Evolutionary conservation across 2,797 vertebrate species (phyloP).

Genomic region (Leucoraja ocellata): DNA sequence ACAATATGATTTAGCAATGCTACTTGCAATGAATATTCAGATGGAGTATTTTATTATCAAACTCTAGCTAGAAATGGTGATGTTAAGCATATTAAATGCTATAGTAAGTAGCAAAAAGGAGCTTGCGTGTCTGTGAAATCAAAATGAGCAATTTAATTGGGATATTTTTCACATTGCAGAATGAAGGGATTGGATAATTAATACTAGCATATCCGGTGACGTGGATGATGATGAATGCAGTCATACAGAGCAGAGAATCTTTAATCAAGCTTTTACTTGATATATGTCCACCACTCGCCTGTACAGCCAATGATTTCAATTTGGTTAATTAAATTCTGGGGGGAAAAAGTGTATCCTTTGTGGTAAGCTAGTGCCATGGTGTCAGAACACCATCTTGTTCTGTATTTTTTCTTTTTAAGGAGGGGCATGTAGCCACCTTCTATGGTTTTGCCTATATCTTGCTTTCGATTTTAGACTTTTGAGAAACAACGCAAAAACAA

Average conservation of each 20-base stretch:
- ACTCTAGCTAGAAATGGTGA: too few species aligned
- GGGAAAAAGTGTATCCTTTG: too few species aligned
- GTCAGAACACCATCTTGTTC: too few species aligned
- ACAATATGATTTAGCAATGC: neutral
- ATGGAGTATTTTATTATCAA: neutral
- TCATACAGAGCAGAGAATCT: neutral
- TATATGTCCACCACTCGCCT: neutral
- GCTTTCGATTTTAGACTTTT: too few species aligned
- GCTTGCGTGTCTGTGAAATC: neutral
- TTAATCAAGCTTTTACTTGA: neutral
- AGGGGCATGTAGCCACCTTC: too few species aligned
- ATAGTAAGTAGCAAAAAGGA: neutral
- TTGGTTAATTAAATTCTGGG: too few species aligned
- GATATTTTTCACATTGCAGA: neutral
- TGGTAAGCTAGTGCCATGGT: too few species aligned
- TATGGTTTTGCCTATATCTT: too few species aligned
- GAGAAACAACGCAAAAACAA: too few species aligned
- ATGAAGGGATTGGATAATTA: neutral
- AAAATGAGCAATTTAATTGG: neutral
- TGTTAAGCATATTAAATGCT: neutral
- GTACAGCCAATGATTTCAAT: too few species aligned
- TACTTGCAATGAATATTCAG: neutral
- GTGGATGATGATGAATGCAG: neutral
- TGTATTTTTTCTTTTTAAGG: too few species aligned
- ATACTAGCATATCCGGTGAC: neutral